Percentiles rank a stretch among this genome's conserved stretches.
Conservation (phyloP, 2,888 invertebrate genomes). For the Cephus spinipes region DNA sequence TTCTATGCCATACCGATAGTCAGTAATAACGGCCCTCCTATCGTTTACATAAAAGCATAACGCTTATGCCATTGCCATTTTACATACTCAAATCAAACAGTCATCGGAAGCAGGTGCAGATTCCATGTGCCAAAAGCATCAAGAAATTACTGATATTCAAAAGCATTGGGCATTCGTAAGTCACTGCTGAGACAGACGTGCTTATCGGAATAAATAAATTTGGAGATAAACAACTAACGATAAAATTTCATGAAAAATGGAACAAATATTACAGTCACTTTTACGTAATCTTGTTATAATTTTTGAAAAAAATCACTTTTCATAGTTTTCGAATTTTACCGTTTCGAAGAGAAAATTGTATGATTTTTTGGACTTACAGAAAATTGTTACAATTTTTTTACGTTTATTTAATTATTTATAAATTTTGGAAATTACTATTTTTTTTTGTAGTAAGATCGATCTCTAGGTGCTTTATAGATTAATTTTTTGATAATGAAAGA, state of each 20-base stretch:
- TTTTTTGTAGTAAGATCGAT: too few species aligned
- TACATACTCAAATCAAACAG: background rate
- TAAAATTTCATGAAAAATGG: background rate
- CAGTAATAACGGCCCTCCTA: background rate
- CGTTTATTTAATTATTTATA: too few species aligned
- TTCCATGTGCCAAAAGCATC: background rate
- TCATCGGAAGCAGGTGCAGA: background rate
- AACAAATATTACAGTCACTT: too few species aligned
- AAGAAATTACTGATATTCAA: background rate
- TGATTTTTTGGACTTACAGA: too few species aligned
- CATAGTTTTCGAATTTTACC: too few species aligned
- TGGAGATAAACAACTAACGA: background rate
- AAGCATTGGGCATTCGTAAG: background rate
- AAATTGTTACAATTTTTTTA: too few species aligned
- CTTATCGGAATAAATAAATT: background rate
- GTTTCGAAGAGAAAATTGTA: too few species aligned
- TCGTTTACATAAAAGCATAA: background rate
- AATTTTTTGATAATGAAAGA: too few species aligned
- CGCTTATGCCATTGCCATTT: background rate
- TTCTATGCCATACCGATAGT: constrained; percentile 3
- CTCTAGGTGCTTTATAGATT: too few species aligned
- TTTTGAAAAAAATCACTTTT: too few species aligned
- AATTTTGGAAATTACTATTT: too few species aligned
- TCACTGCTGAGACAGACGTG: background rate
- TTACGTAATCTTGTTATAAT: too few species aligned